These are phyloP conservation scores for Camarhynchus parvulus DNA, from an alignment of 2,113 vertebrate species.

Conservation along the genomic window DNA sequence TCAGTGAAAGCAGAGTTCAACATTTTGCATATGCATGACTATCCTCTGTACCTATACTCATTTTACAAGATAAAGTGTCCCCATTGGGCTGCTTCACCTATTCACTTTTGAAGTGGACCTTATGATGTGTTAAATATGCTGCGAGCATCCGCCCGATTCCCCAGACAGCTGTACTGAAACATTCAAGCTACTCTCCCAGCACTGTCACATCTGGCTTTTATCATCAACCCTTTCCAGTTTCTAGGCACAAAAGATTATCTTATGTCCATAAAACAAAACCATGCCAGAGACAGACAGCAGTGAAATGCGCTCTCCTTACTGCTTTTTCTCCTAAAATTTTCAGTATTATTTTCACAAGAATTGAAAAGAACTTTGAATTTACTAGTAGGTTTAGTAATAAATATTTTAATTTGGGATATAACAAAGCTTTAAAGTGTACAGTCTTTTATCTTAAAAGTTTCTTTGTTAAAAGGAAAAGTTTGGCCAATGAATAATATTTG, in stretches of 20 bases:
- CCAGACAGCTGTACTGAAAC: background rate
- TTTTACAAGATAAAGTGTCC: slow-evolving; percentile 11
- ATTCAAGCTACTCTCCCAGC: background rate
- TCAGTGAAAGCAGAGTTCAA: background rate
- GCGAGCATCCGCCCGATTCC: background rate
- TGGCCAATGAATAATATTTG: background rate
- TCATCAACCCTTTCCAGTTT: slow-evolving; percentile 27
- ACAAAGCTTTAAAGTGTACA: background rate
- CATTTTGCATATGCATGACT: background rate
- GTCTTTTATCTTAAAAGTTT: background rate
- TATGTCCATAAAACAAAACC: background rate
- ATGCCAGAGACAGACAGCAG: background rate
- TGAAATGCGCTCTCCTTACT: background rate
- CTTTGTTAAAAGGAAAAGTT: background rate
- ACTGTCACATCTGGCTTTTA: slow-evolving; percentile 46
- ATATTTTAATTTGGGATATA: background rate
- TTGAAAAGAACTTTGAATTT: background rate
- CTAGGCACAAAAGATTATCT: slow-evolving; percentile 26
- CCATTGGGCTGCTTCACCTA: slow-evolving; percentile 25
- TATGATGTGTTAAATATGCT: slow-evolving; percentile 20
- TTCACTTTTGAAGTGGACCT: slow-evolving; percentile 30
- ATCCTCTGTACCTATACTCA: background rate
- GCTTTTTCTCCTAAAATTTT: slow-evolving; percentile 9
- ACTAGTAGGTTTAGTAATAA: background rate
- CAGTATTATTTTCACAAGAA: background rate